Conservation (phyloP, 2,113 vertebrate genomes). For the Pica pica region DNA sequence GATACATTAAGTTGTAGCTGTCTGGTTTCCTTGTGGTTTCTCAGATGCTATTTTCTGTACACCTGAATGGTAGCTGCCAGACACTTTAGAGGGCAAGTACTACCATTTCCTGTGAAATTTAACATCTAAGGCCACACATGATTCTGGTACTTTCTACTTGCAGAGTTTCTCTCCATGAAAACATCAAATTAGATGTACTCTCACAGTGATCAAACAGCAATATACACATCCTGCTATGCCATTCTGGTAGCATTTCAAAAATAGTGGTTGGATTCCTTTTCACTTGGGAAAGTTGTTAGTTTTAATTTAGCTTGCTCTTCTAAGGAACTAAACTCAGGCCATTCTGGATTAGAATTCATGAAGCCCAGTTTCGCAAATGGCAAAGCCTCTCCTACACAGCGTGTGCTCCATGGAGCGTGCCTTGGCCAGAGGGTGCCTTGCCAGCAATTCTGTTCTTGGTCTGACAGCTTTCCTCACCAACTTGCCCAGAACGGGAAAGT, state of each 20-base stretch:
- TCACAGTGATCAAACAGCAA: not conserved
- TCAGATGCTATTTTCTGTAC: not conserved
- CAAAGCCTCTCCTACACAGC: not conserved
- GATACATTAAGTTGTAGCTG: not conserved
- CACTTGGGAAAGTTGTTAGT: not conserved
- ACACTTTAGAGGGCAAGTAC: not conserved
- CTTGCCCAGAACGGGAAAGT: not conserved
- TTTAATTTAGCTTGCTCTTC: constrained; percentile 21
- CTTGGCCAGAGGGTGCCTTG: not conserved
- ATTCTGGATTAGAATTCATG: not conserved
- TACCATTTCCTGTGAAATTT: not conserved
- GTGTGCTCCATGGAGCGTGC: not conserved
- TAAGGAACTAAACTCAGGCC: not conserved
- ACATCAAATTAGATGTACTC: not conserved
- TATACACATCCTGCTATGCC: not conserved
- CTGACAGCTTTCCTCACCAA: constrained; percentile 30
- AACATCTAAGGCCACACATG: not conserved
- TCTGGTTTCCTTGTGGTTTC: not conserved
- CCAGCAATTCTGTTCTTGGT: not conserved
- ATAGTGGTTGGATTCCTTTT: not conserved
- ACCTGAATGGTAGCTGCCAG: not conserved
- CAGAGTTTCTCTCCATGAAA: not conserved
- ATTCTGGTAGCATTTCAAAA: not conserved
- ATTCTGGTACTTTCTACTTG: not conserved
- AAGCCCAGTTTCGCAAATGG: not conserved